Base-by-base conservation (phyloP, 1,140 invertebrate genomes). In the Orius laevigatus region DNA sequence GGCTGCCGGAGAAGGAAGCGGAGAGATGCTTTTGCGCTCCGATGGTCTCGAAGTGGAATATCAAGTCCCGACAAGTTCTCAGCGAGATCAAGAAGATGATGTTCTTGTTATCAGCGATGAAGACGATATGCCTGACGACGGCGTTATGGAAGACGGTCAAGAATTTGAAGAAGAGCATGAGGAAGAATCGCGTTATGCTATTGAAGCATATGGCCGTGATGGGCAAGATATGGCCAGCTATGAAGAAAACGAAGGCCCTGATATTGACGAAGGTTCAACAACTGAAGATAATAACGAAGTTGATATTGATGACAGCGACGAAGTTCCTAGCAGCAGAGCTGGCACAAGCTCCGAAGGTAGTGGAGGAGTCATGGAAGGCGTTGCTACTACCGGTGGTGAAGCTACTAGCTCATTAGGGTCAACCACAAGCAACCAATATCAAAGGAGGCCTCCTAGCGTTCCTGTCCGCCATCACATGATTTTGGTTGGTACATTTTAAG, bases 61-160 rank as follows among this genome's bases (percentile, higher is more conserved):
- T 57, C 72, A 84, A 66, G 81, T 85, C 36, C 82, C 83, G 2
- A 85, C 83, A 0, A 84, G 81, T 3, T 84, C 81, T 16, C 81
- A 84, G 58, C 71, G 81, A 20, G 81, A 85, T 60, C 81, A 84
- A 56, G 80, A 83, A 54, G 80, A 84, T 62, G 81, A 85, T 53
- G 69, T 73, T 39, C 77, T 83, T 19, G 77, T 85, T 12, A 76
- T 81, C 12, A 78, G 81, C 16, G 75, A 79, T 19, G 73, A 75
- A 34, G 74, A 76, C 12, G 72, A 73, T 48, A 75, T 79, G 42
- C 66, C 65, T 51, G 67, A 68, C 43, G 57, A 58, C 15, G 64
- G 51, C 3, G 51, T 52, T 33, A 51, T 55, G 32, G 54, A 55
- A 45, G 54, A 55, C 42, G 51, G 46, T 31, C 49, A 51, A 15